Evolutionary conservation across 2,888 invertebrate genomes (phyloP).

Genomic region (Leucophenga maculata): DNA sequence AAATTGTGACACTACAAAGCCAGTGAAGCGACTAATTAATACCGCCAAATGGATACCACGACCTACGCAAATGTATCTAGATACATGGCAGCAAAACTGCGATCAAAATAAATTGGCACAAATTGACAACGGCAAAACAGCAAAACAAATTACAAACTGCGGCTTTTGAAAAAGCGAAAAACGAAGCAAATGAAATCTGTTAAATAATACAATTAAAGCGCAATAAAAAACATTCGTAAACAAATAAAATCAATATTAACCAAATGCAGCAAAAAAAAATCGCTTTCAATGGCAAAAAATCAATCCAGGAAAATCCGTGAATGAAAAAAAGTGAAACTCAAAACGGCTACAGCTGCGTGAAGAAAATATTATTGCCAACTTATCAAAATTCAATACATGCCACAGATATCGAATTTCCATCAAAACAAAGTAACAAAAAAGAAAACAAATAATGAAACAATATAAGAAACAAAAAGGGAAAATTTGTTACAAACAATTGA

Average conservation of each 20-base stretch:
- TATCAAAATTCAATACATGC: conserved; percentile 64
- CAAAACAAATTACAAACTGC: conserved; percentile 4
- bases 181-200: not conserved
- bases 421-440: conserved; percentile 49
- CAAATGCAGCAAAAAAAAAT: not conserved
- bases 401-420: conserved; percentile 65
- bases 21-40: conserved; percentile 20
- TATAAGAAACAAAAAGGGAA: conserved; percentile 56
- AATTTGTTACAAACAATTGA: not conserved
- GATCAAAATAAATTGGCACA: conserved; percentile 20
- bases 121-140: conserved; percentile 6
- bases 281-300: not conserved
- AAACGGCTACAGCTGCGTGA: not conserved
- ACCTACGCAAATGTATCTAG: not conserved
- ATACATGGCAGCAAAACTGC: not conserved
- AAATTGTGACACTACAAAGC: too few relatives aligned
- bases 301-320: not conserved
- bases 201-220: not conserved
- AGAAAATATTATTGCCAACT: conserved; percentile 37
- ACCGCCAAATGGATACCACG: conserved; percentile 10
- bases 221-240: not conserved
- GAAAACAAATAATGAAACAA: conserved; percentile 40
- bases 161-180: not conserved
- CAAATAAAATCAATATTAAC: not conserved
- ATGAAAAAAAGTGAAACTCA: conserved; percentile 2